Evolutionary conservation across 2,888 invertebrate genomes (phyloP).

Genomic region (Aleiodes leptofemur): DNA sequence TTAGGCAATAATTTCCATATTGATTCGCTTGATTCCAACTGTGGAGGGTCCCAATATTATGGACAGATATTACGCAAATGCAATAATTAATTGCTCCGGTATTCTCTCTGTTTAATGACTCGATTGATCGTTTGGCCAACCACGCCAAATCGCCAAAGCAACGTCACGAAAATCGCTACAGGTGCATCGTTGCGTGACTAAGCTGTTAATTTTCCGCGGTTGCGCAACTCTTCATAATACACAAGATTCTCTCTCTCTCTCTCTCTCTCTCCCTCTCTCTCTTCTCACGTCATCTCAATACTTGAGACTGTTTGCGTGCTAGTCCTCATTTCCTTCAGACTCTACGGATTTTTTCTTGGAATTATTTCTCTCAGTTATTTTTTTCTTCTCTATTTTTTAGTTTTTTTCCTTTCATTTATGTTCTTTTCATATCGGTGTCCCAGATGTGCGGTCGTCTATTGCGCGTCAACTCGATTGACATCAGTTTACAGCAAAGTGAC

Average conservation of each 20-base stretch:
- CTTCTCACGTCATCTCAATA: conserved; percentile 6
- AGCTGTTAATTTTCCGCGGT: conserved; percentile 61
- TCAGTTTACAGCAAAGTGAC: conserved; percentile 19
- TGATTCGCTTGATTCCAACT: neutral
- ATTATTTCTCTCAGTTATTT: conserved; percentile 14
- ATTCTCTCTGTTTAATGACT: conserved; percentile 69
- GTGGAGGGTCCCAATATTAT: neutral
- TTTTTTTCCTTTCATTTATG: neutral
- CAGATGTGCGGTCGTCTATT: conserved; percentile 40
- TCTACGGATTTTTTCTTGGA: conserved; percentile 5
- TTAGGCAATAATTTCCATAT: conserved; percentile 60
- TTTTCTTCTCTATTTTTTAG: neutral
- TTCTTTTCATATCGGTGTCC: conserved; percentile 27
- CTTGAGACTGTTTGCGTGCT: conserved; percentile 10
- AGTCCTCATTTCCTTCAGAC: conserved; percentile 14
- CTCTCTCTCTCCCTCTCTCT: neutral
- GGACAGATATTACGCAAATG: conserved; percentile 64
- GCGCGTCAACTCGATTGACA: conserved; percentile 43
- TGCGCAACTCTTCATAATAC: conserved; percentile 45
- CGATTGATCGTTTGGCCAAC: conserved; percentile 67
- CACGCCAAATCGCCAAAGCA: conserved; percentile 64
- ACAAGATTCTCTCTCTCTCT: neutral
- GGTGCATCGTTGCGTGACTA: conserved; percentile 66
- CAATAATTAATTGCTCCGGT: conserved; percentile 70
- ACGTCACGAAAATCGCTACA: conserved; percentile 67